A percentile compares a stretch with the other conserved stretches of the same genome.
Evolutionary conservation across 30 jellyfish, hydroid and myxozoan species (phyloP).

Genomic region (Cassiopea xamachana): DNA sequence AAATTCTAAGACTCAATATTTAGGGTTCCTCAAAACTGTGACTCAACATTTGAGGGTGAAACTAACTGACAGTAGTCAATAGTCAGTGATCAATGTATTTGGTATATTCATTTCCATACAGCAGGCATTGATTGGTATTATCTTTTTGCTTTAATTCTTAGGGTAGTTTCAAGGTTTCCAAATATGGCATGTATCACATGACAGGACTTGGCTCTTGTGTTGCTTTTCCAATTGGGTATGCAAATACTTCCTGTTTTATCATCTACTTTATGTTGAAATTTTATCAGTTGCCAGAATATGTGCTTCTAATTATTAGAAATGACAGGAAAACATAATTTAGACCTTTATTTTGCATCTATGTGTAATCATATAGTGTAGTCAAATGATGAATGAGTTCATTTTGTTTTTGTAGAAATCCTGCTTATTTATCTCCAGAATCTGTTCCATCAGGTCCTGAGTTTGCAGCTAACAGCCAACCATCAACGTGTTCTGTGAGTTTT

Average conservation of each 20-base stretch:
- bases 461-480: slow-evolving; percentile 29
- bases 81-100: too few species aligned
- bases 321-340: too few species aligned
- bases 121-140: neutral
- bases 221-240: slow-evolving; percentile 94
- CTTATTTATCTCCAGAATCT: slow-evolving; percentile 93
- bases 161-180: slow-evolving; percentile 78
- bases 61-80: too few species aligned
- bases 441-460: slow-evolving; percentile 74
- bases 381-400: neutral
- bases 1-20: too few species aligned
- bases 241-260: neutral
- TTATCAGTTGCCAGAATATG: neutral
- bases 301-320: neutral
- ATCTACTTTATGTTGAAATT: neutral
- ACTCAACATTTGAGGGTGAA: too few species aligned
- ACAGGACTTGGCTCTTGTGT: slow-evolving; percentile 86
- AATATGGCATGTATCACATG: slow-evolving; percentile 89
- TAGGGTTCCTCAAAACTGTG: too few species aligned
- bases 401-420: slow-evolving; percentile 33
- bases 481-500: slow-evolving; percentile 67
- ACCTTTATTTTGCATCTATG: too few species aligned
- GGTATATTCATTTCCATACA: too few species aligned
- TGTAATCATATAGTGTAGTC: neutral
- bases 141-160: neutral